A percentile compares a stretch with the other conserved stretches of the same genome.
These are phyloP conservation scores for Meiosimyza platycephala DNA, from an alignment of 2,888 invertebrate species.

Conservation along the genomic window DNA sequence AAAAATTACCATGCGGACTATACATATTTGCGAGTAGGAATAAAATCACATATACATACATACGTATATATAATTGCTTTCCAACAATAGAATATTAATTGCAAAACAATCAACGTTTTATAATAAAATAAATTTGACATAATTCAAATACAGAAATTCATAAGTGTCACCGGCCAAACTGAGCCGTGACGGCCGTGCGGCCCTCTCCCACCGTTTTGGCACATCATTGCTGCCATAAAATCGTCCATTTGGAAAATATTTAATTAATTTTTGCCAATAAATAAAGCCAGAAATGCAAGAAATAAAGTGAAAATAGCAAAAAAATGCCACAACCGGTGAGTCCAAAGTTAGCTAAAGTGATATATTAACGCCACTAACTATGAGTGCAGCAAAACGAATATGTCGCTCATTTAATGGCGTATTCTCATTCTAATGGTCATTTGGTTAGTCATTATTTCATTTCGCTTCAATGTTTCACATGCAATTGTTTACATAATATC, in stretches of 20 bases:
- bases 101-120: constrained; percentile 60
- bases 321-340: constrained; percentile 32
- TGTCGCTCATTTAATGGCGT: constrained; percentile 52
- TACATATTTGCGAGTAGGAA: neutral
- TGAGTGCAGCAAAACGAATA: constrained; percentile 46
- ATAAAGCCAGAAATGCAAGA: constrained; percentile 45
- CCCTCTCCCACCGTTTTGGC: constrained; percentile 19
- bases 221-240: constrained; percentile 46
- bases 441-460: constrained; percentile 20
- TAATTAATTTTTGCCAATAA: constrained; percentile 64
- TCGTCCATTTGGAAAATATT: constrained; percentile 63
- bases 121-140: constrained; percentile 65
- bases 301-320: constrained; percentile 49
- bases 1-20: neutral
- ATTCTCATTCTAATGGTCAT: constrained; percentile 35
- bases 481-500: neutral
- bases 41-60: constrained; percentile 48
- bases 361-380: constrained; percentile 55
- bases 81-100: constrained; percentile 59
- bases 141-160: constrained; percentile 64
- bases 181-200: constrained; percentile 36
- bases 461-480: neutral
- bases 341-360: constrained; percentile 49
- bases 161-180: constrained; percentile 53
- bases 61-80: constrained; percentile 59